Base-by-base conservation (phyloP, 2,797 vertebrate genomes). In the Gorsachius magnificus region DNA sequence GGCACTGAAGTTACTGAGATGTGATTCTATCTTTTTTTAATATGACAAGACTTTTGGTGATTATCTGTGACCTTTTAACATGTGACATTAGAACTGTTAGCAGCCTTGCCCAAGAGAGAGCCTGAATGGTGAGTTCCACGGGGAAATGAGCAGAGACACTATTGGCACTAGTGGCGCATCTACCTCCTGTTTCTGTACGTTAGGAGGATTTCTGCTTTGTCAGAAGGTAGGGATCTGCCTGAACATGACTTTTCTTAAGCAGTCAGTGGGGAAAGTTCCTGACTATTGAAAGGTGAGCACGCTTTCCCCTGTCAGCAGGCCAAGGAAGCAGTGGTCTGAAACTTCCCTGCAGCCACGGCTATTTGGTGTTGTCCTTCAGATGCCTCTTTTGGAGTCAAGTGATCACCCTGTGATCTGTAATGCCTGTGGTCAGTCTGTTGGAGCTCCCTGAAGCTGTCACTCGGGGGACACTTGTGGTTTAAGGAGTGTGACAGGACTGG, bases 221-320 rank as follows among this genome's bases (percentile, higher is more conserved):
- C 19, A 29, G 43, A 63, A 79, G 57, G 14, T 1, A 15, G 50
- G 61, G 12, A 65, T 9, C 43, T 75, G 41, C n/a, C 57, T 66
- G 29, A 57, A 28, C 9, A 8, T 6, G 22, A 21, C 3, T 48
- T 61, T 51, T 18, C 41, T 65, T 83, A 16, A 28, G 15, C 26
- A 24, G 65, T n/a, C 3, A 2, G 12, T 41, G 36, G 9, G 26
- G 36, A 24, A 38, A 35, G 16, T 53, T 81, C 20, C 60, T 50
- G 50, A 48, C 21, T 1, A 1, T 45, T 19, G 58, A 45, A 63
- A 26, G 13, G 10, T 1, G 5, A 36, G 53, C 0, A 0, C 12
- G 20, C 21, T 71, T 20, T 63, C 10, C 4, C 21, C 26, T 28
- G 12, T 22, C 48, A 33, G 35, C 18, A 33, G 33, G 17, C 18